Conservation (phyloP, 2,113 vertebrate genomes). For the Podarcis cretensis region DNA sequence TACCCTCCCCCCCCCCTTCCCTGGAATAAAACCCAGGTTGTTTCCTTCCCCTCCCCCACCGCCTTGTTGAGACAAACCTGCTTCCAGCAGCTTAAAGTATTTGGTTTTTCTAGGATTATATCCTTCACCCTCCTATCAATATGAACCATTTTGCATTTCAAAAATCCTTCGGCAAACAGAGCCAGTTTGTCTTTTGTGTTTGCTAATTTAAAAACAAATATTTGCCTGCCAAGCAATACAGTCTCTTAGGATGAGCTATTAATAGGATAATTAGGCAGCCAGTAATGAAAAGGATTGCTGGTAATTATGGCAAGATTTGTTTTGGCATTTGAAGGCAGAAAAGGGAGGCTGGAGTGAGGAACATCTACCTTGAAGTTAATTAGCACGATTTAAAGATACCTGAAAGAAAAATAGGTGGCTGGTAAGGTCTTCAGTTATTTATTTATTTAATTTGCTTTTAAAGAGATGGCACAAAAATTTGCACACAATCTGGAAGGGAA, state of each 20-base stretch:
- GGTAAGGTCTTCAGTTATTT: conserved; percentile 45
- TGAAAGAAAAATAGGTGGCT: conserved; percentile 87
- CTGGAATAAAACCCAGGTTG: accelerated
- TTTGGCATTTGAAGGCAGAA: conserved; percentile 94
- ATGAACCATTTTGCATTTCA: conserved; percentile 81
- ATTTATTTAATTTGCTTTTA: conserved; percentile 42
- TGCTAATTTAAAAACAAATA: conserved; percentile 99
- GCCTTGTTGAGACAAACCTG: conserved; percentile 1
- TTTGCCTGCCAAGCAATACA: conserved; percentile 93
- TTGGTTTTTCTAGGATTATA: conserved; percentile 64
- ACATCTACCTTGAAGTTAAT: conserved; percentile 94
- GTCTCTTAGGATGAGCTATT: conserved; percentile 98
- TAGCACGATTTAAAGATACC: conserved; percentile 88
- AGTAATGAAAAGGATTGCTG: conserved; percentile 98
- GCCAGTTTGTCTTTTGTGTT: conserved; percentile 92
- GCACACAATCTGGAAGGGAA: neutral
- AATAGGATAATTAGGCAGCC: conserved; percentile 99
- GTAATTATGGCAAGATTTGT: conserved; percentile 99
- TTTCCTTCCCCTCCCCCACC: neutral
- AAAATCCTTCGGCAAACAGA: conserved; percentile 87
- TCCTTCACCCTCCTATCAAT: conserved; percentile 71
- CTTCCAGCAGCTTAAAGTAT: conserved; percentile 59
- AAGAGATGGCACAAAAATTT: conserved; percentile 39
- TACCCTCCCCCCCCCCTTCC: neutral
- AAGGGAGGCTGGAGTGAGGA: conserved; percentile 88